Base-by-base conservation (phyloP, 2,888 invertebrate genomes). In the Coleophora deauratella region DNA sequence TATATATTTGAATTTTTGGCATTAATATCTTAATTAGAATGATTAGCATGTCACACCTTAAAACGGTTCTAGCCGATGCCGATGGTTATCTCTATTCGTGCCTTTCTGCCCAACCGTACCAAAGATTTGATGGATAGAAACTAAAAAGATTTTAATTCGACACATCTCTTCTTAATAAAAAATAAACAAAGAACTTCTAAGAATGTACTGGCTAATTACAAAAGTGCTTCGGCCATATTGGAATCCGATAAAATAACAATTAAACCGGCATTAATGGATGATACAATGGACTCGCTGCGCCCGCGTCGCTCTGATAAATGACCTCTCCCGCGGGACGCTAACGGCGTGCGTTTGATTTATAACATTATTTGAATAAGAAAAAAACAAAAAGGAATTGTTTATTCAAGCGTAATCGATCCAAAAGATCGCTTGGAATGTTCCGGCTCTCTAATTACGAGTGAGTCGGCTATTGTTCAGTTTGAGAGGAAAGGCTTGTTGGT, bases 171-270 rank as follows among this genome's bases (percentile, higher is more conserved):
- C n/a, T n/a, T n/a, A n/a, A n/a, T n/a, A n/a, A n/a, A n/a, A n/a
- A n/a, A n/a, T 21, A 21, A 21, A 21, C 21, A 33, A 55, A 55
- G 51, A 51, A 59, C 49, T 55, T 54, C 53, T 52, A 49, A 56
- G 54, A 49, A 48, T 61, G 63, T 63, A 65, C 54, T 61, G 64
- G 67, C 71, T 76, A 75, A 76, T 77, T 77, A 78, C 69, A 55
- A 64, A 57, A 66, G 63, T 66, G 67, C 69, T 71, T 70, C 71
- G 54, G 72, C 74, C 73, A 72, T 75, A 74, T 78, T 78, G 73
- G 70, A 71, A 72, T 73, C 65, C 72, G 79, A 81, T 81, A 82
- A 80, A 79, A 78, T 81, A 80, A 80, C 79, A 82, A 82, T 82
- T 81, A 82, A 79, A 76, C 64, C 65, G 67, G 66, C 72, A 67